Percentiles rank a stretch among this genome's conserved stretches.
Conservation (phyloP, 1,140 invertebrate genomes). For the Pogonomyrmex californicus region DNA sequence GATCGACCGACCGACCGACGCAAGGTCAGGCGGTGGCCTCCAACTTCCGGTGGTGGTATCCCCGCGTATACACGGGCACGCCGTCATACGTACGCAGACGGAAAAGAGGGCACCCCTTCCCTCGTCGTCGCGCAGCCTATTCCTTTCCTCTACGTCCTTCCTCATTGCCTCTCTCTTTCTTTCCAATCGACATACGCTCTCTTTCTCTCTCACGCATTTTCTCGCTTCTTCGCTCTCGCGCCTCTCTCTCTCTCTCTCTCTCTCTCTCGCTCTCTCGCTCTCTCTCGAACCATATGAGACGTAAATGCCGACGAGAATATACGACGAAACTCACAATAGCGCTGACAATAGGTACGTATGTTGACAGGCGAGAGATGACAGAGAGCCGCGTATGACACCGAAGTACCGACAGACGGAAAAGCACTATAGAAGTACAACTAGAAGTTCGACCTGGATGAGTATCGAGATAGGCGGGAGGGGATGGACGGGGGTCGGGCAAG, state of each 20-base stretch:
- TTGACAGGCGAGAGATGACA: slow-evolving; percentile 48
- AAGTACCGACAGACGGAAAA: slow-evolving; percentile 33
- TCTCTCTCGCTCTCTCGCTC: slow-evolving; percentile 26
- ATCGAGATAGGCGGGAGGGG: background rate
- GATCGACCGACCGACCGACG: slow-evolving; percentile 75
- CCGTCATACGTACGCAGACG: slow-evolving; percentile 67
- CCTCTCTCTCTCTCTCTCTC: slow-evolving; percentile 2
- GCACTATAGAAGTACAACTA: slow-evolving; percentile 44
- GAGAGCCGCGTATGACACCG: slow-evolving; percentile 34
- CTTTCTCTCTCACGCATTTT: background rate
- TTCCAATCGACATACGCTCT: slow-evolving; percentile 3
- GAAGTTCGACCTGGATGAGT: slow-evolving; percentile 41
- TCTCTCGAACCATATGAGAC: slow-evolving; percentile 5
- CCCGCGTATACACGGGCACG: slow-evolving; percentile 69
- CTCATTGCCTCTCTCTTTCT: slow-evolving; percentile 33
- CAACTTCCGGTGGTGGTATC: slow-evolving; percentile 85
- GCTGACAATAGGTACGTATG: slow-evolving; percentile 36
- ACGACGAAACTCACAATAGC: slow-evolving; percentile 23
- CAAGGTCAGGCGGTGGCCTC: slow-evolving; percentile 87
- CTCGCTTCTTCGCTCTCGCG: background rate
- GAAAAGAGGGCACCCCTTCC: slow-evolving; percentile 68
- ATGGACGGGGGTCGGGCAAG: background rate
- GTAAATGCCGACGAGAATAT: slow-evolving; percentile 24
- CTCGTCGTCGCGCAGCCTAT: slow-evolving; percentile 40
- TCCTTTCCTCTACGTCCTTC: slow-evolving; percentile 45